phyloP scores from a whole-genome alignment of 2,797 vertebrate species.

The Enteromius radiatus region DNA sequence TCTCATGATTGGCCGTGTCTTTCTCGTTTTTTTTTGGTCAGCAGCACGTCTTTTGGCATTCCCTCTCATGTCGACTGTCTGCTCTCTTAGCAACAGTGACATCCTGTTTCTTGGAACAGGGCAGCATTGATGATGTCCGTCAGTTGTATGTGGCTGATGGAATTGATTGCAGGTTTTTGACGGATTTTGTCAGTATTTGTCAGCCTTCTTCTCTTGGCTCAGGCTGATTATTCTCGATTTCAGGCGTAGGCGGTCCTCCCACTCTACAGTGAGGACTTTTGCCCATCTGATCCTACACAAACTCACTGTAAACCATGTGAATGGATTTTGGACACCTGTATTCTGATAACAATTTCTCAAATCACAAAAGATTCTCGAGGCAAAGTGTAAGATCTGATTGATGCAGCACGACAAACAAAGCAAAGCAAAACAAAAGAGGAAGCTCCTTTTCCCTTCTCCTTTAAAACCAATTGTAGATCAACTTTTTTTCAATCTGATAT shows the following conservation, averaged over 20 bases:
- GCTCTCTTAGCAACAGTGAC: slow-evolving; percentile 44
- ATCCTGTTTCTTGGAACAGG: slow-evolving; percentile 30
- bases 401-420: not conserved
- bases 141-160: slow-evolving; percentile 11
- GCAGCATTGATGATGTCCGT: slow-evolving; percentile 16
- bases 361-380: not conserved
- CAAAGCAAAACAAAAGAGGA: not conserved
- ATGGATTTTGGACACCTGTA: not conserved
- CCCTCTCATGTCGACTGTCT: slow-evolving; percentile 23
- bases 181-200: slow-evolving; percentile 11
- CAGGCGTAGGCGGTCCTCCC: slow-evolving; percentile 19
- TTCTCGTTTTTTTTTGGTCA: not conserved
- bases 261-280: slow-evolving; percentile 5
- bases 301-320: not conserved
- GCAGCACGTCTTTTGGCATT: slow-evolving; percentile 32
- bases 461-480: not conserved
- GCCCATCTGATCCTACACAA: slow-evolving; percentile 5
- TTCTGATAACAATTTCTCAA: not conserved
- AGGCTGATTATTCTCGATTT: slow-evolving; percentile 11
- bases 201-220: slow-evolving; percentile 1
- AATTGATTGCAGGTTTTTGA: slow-evolving; percentile 23
- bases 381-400: not conserved
- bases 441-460: not conserved
- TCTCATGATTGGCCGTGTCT: slow-evolving; percentile 16
- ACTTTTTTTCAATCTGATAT: not conserved